phyloP scores from a whole-genome alignment of 2,113 vertebrate species.

The Callithrix jacchus region DNA sequence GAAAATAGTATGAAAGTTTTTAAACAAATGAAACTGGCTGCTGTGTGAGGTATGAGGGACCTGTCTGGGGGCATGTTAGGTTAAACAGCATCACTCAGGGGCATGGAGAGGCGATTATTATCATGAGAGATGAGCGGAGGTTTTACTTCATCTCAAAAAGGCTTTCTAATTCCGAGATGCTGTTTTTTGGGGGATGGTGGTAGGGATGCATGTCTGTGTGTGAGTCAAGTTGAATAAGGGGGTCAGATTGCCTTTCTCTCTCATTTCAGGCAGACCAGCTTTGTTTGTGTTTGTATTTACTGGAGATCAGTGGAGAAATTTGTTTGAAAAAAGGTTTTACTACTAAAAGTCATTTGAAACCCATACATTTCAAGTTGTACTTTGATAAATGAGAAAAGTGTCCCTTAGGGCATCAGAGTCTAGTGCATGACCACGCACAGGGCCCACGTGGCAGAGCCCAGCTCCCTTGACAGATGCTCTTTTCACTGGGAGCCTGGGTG shows the following conservation, averaged over 20 bases:
- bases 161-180: not conserved
- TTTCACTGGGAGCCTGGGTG: too few species aligned
- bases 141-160: not conserved
- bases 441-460: too few species aligned
- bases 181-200: not conserved
- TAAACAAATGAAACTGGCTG: not conserved
- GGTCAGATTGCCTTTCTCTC: not conserved
- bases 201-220: not conserved
- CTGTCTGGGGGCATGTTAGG: not conserved
- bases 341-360: not conserved
- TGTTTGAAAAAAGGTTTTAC: not conserved
- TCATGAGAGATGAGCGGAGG: not conserved
- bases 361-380: not conserved
- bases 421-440: not conserved
- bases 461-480: too few species aligned
- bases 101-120: not conserved
- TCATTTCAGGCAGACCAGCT: not conserved
- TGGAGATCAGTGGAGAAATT: not conserved
- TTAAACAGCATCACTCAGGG: not conserved
- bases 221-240: not conserved
- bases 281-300: not conserved
- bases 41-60: too few species aligned
- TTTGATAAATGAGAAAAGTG: not conserved
- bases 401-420: not conserved
- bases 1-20: not conserved